These are phyloP conservation scores for Pseudopipra pipra DNA, from an alignment of 2,113 vertebrate genomes.

Conservation along the genomic window DNA sequence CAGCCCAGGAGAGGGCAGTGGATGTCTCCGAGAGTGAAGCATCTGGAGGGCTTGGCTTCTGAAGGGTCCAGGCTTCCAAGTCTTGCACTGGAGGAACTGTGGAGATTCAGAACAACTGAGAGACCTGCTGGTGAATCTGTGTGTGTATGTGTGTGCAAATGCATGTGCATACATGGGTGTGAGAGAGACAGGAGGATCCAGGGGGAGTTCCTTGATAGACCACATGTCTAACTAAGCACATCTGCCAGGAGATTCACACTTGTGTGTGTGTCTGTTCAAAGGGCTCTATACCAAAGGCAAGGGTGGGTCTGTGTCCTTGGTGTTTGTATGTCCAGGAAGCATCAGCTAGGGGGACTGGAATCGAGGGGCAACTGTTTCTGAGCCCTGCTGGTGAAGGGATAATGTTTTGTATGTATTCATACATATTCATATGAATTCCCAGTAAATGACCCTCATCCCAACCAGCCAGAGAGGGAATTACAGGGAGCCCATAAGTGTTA, in stretches of 20 bases:
- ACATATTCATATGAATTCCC: not conserved
- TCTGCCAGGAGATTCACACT: not conserved
- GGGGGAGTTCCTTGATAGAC: not conserved
- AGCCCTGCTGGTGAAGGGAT: not conserved
- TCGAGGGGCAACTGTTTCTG: not conserved
- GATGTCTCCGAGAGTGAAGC: not conserved
- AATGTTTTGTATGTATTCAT: too few relatives aligned
- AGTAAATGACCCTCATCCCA: not conserved
- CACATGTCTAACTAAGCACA: not conserved
- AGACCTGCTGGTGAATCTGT: not conserved
- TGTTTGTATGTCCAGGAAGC: not conserved
- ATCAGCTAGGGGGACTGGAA: not conserved
- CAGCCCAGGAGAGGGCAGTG: fast-evolving
- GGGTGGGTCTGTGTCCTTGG: not conserved
- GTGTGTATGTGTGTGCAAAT: fast-evolving
- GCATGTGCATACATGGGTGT: not conserved
- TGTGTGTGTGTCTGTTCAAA: fast-evolving
- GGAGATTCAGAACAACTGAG: not conserved
- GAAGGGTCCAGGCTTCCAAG: not conserved
- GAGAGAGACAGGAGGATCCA: not conserved
- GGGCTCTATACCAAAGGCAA: fast-evolving
- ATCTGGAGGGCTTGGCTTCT: fast-evolving
- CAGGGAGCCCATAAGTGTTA: not conserved
- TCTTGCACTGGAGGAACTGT: fast-evolving
- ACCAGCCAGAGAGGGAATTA: not conserved